phyloP scores from a whole-genome alignment of 2,888 invertebrate genomes.

The Meliscaeva auricollis region DNA sequence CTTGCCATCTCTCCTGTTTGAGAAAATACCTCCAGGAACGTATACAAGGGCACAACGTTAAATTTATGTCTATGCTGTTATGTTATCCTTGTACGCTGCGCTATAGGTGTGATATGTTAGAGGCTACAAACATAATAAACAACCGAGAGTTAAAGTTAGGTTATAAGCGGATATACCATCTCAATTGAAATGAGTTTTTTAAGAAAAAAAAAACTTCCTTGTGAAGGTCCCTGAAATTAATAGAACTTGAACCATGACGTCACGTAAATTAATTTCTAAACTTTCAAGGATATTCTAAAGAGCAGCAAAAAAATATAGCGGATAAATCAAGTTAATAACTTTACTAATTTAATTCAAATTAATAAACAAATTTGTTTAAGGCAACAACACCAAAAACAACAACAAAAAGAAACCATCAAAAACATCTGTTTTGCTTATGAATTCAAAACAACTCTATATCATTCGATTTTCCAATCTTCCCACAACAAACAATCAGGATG shows the following conservation, averaged over 20 bases:
- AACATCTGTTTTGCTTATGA: slow-evolving; percentile 72
- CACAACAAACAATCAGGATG: slow-evolving; percentile 39
- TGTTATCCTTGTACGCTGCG: background rate
- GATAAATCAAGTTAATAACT: slow-evolving; percentile 16
- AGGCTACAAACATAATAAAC: slow-evolving; percentile 22
- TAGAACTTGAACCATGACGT: slow-evolving; percentile 16
- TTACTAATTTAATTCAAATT: slow-evolving; percentile 14
- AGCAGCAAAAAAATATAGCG: background rate
- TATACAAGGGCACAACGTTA: slow-evolving; percentile 9
- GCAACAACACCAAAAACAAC: no score
- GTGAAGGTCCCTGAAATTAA: slow-evolving; percentile 23
- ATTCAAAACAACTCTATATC: slow-evolving; percentile 53
- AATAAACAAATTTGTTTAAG: background rate
- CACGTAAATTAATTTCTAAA: background rate
- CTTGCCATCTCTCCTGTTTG: slow-evolving; percentile 2
- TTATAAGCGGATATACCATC: background rate
- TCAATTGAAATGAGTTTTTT: slow-evolving; percentile 4
- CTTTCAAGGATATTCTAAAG: background rate
- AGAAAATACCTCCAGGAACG: slow-evolving; percentile 27
- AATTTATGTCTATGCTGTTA: slow-evolving; percentile 29
- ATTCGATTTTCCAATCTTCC: slow-evolving; percentile 30
- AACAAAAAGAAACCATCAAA: background rate
- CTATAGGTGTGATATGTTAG: background rate
- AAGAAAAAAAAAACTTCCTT: no score
- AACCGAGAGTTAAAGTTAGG: background rate